A percentile compares a stretch with the other conserved stretches of the same genome.
Evolutionary conservation across 2,888 invertebrate species (phyloP).

Genomic region (Isoperla grammatica): DNA sequence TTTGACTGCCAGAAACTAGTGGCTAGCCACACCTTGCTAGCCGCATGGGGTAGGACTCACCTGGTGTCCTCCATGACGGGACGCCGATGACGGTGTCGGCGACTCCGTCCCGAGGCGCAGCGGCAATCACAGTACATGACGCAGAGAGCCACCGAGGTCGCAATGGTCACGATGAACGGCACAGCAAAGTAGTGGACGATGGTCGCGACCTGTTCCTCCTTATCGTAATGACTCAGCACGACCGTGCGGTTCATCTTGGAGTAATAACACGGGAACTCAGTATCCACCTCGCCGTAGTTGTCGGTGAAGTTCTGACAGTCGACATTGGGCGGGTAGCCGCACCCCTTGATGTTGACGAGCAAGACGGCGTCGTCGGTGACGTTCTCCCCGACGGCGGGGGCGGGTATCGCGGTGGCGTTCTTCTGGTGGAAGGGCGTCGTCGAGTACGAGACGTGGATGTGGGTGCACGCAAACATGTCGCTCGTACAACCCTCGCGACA

Average conservation of each 20-base stretch:
- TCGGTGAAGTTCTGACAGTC: conserved; percentile 70
- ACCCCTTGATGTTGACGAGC: conserved; percentile 76
- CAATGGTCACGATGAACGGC: conserved; percentile 76
- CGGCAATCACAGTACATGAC: conserved; percentile 84
- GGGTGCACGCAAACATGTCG: conserved; percentile 65
- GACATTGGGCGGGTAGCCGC: conserved; percentile 73
- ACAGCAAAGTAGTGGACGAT: conserved; percentile 80
- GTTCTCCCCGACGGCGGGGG: conserved; percentile 19
- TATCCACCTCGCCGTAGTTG: conserved; percentile 62
- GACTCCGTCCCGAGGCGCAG: conserved; percentile 46
- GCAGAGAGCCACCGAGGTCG: conserved; percentile 78
- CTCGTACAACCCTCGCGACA: conserved; percentile 77
- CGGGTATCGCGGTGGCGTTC: conserved; percentile 19
- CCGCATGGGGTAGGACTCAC: too few relatives aligned
- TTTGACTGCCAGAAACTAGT: too few relatives aligned
- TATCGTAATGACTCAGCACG: conserved; percentile 76
- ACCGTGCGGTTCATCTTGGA: conserved; percentile 69
- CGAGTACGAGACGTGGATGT: conserved; percentile 57
- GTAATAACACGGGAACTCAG: conserved; percentile 56
- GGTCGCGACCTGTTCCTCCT: conserved; percentile 73
- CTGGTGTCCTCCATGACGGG: conserved; percentile 27
- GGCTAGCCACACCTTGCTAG: too few relatives aligned
- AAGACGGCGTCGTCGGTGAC: conserved; percentile 56
- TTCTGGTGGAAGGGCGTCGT: conserved; percentile 24
- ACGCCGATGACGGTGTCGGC: conserved; percentile 18